These are phyloP conservation scores for Macquaria ambigua DNA, from an alignment of 2,113 vertebrate genomes.

Conservation along the genomic window DNA sequence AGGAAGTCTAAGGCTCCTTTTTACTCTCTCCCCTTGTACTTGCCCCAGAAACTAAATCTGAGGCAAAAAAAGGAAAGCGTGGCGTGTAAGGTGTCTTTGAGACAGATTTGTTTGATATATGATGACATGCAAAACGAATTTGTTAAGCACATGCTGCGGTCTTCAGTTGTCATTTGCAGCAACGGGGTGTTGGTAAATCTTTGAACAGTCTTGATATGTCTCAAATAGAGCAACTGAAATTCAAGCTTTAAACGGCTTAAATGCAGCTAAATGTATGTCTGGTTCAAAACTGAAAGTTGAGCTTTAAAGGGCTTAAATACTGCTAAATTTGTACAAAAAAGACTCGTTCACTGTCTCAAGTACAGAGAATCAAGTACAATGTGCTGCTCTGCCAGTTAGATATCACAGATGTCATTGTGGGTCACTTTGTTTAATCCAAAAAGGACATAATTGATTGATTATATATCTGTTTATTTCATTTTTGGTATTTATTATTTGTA, in stretches of 20 bases:
- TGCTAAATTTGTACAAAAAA: not conserved
- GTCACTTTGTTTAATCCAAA: not conserved
- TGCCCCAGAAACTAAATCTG: slow-evolving; percentile 69
- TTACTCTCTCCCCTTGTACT: slow-evolving; percentile 34
- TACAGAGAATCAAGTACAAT: not conserved
- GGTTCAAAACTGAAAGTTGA: not conserved
- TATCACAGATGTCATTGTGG: not conserved
- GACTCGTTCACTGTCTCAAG: not conserved
- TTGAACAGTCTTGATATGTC: not conserved
- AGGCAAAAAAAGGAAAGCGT: not conserved
- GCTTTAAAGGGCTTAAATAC: not conserved
- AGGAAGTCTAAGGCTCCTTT: slow-evolving; percentile 28
- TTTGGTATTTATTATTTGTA: not conserved
- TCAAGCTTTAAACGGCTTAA: slow-evolving; percentile 22
- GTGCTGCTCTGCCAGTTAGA: not conserved
- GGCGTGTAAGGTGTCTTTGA: slow-evolving; percentile 23
- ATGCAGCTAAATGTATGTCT: not conserved
- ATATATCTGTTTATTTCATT: not conserved
- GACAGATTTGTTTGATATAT: slow-evolving; percentile 45
- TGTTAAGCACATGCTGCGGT: slow-evolving; percentile 24
- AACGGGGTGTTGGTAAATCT: slow-evolving; percentile 22
- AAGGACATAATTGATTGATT: not conserved
- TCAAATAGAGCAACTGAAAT: slow-evolving; percentile 14
- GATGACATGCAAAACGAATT: slow-evolving; percentile 47
- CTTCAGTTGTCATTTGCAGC: slow-evolving; percentile 33